Percentiles rank a stretch among this genome's conserved stretches.
These are phyloP conservation scores for Phyto melanocephala DNA, from an alignment of 2,888 invertebrate species.

Conservation along the genomic window DNA sequence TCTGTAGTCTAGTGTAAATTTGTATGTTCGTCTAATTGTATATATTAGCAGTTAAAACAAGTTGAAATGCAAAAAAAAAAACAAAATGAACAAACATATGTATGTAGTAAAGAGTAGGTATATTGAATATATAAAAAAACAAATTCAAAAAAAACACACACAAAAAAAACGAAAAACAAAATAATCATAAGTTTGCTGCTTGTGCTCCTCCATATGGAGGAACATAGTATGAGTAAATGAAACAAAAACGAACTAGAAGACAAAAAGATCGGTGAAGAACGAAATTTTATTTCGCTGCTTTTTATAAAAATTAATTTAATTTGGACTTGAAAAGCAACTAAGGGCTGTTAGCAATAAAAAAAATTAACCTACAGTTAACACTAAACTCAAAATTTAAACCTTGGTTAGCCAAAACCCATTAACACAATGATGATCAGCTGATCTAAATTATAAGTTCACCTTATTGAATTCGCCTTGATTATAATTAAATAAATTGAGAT, in stretches of 20 bases:
- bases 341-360: too few relatives aligned
- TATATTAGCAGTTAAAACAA: constrained; percentile 14
- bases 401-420: too few relatives aligned
- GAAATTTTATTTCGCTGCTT: background rate
- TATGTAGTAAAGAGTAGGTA: too few relatives aligned
- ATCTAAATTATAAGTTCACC: too few relatives aligned
- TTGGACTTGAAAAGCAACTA: too few relatives aligned
- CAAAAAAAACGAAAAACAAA: constrained; percentile 36
- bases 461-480: too few relatives aligned
- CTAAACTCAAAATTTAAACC: too few relatives aligned
- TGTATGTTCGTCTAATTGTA: constrained; percentile 12
- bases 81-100: background rate
- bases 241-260: background rate
- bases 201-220: constrained; percentile 46
- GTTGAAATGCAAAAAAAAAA: constrained; percentile 9
- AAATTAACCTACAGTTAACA: too few relatives aligned
- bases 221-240: constrained; percentile 35
- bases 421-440: too few relatives aligned
- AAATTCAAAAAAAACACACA: constrained; percentile 15
- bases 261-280: background rate
- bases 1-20: constrained; percentile 26
- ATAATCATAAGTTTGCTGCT: constrained; percentile 52
- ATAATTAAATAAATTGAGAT: too few relatives aligned
- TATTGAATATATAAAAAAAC: too few relatives aligned
- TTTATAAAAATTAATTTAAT: too few relatives aligned